Evolutionary conservation across 1,140 invertebrate species (phyloP).

Genomic region (Hycleus phaleratus): DNA sequence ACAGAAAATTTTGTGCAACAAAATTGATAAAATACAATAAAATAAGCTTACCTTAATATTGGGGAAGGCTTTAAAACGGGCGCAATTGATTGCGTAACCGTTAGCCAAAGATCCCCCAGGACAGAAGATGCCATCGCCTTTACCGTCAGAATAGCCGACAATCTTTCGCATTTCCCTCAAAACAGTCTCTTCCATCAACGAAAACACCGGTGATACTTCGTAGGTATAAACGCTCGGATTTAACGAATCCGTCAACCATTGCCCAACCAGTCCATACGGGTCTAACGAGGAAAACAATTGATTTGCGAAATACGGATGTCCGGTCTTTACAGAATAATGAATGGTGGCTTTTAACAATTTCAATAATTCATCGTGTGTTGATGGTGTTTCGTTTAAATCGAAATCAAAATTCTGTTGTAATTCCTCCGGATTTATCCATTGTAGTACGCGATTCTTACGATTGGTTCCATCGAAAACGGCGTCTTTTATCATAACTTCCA

Average conservation of each 20-base stretch:
- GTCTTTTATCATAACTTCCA: constrained; percentile 63
- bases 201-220: constrained; percentile 85
- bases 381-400: constrained; percentile 48
- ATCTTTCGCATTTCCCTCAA: constrained; percentile 74
- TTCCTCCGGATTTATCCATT: constrained; percentile 64
- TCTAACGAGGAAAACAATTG: constrained; percentile 81
- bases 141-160: constrained; percentile 72
- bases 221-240: constrained; percentile 87
- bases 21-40: background rate
- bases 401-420: constrained; percentile 60
- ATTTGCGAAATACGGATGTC: constrained; percentile 80
- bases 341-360: constrained; percentile 58
- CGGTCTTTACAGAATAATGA: constrained; percentile 77
- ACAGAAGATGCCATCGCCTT: constrained; percentile 84
- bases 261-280: constrained; percentile 74
- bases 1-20: background rate
- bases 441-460: constrained; percentile 60
- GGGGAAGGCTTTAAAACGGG: constrained; percentile 68
- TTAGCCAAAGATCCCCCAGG: constrained; percentile 94
- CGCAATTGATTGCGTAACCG: constrained; percentile 88
- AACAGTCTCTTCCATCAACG: constrained; percentile 77
- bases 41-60: constrained; percentile 60
- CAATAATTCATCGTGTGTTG: constrained; percentile 59
- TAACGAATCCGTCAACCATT: constrained; percentile 78
- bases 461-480: constrained; percentile 67